Evolutionary conservation across 1,140 invertebrate genomes (phyloP).

Genomic region (Hydropsyche tenuis): DNA sequence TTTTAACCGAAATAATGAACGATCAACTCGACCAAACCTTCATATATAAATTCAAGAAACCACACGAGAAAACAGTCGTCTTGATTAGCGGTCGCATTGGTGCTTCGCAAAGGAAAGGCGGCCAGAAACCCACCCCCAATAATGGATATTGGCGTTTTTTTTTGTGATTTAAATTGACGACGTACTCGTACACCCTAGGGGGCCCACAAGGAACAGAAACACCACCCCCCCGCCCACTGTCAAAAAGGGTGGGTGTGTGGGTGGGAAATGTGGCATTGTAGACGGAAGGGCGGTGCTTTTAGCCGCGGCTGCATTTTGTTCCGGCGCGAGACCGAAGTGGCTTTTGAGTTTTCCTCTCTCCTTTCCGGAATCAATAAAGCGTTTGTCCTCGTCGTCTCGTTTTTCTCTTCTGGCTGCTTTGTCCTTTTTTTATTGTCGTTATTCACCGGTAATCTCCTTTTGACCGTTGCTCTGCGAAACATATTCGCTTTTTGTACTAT

Average conservation of each 20-base stretch:
- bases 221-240: too few species aligned
- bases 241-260: too few species aligned
- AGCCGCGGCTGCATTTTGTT: background rate
- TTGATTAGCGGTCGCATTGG: too few species aligned
- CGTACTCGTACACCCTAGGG: background rate
- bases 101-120: too few species aligned
- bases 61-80: too few species aligned
- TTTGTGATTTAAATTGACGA: background rate
- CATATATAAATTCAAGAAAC: too few species aligned
- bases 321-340: background rate
- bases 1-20: too few species aligned
- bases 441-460: slow-evolving; percentile 20
- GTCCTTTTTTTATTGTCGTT: slow-evolving; percentile 7
- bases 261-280: background rate
- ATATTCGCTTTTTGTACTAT: background rate
- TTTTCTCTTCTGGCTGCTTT: background rate
- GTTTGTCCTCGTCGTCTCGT: background rate
- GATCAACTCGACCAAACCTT: too few species aligned
- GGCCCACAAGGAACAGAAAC: too few species aligned
- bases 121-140: too few species aligned
- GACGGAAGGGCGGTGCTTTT: background rate
- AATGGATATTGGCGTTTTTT: too few species aligned
- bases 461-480: slow-evolving; percentile 19
- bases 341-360: background rate
- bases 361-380: slow-evolving; percentile 17